Conservation (phyloP, 2,797 vertebrate genomes). For the Tachyglossus aculeatus region DNA sequence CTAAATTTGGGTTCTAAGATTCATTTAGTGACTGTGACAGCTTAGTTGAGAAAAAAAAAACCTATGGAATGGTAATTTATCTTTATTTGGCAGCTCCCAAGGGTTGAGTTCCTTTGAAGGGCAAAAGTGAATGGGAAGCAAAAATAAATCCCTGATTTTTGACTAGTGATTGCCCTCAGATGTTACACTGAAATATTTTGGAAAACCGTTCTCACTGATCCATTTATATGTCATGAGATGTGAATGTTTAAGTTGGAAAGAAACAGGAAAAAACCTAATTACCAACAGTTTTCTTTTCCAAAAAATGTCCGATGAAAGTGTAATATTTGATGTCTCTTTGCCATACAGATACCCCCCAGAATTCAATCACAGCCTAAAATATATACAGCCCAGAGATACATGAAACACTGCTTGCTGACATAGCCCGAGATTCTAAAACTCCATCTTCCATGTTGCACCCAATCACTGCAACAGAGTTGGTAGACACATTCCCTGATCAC, state of each 20-base stretch:
- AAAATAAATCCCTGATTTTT: constrained; percentile 48
- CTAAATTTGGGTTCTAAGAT: constrained; percentile 51
- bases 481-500: too few relatives aligned
- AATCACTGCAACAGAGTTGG: too few relatives aligned
- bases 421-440: too few relatives aligned
- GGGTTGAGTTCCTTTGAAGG: constrained; percentile 62
- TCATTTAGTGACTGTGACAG: constrained; percentile 55
- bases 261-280: background rate
- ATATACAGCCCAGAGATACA: too few relatives aligned
- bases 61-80: constrained; percentile 64
- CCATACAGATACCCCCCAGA: background rate
- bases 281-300: background rate
- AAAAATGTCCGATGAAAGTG: background rate
- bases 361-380: too few relatives aligned
- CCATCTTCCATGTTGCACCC: too few relatives aligned
- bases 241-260: background rate
- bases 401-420: too few relatives aligned
- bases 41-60: constrained; percentile 60
- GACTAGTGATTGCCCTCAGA: constrained; percentile 23
- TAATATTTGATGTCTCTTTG: background rate
- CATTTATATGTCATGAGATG: too few relatives aligned
- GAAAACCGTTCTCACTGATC: background rate
- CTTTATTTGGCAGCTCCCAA: constrained; percentile 72
- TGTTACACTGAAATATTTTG: background rate
- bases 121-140: constrained; percentile 54